Evolutionary conservation across 2,888 invertebrate genomes (phyloP), one percentile per base, ranked within the genome.

Genomic region (Hemistola chrysoprasaria): DNA sequence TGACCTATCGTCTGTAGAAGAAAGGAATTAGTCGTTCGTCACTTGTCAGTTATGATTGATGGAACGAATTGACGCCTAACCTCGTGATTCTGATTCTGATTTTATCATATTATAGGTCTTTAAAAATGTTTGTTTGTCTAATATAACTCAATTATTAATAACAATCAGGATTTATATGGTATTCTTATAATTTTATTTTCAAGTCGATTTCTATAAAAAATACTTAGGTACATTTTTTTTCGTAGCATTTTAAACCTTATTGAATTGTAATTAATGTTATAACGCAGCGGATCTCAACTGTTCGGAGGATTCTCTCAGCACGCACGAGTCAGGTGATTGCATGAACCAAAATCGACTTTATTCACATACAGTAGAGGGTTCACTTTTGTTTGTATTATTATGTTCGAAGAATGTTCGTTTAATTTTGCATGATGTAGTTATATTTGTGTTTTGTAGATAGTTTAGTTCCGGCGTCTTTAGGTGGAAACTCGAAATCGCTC

Each of bases 271-370:
- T 35, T 23, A 50, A 59, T 74, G 56, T 81, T 79, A 56, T 59
- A 71, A 85, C 55, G 78, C 87, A 94, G 94, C 94, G 81, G 94
- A 94, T 88, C 92, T 93, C 84, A 94, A 93, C 91, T 94, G 93
- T 81, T 94, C 94, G 68, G 92, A 93, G 91, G 94, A 94, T 83
- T 94, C 94, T 62, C 91, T 94, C 83, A 93, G 93, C 86, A 93
- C 93, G 59, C 93, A 93, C 87, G 94, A 94, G 90, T 93, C 94
- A 94, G 94, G 94, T 94, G 92, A 87, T 66, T 82, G 86, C 85
- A 87, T 85, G 81, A 62, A 65, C 60, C 66, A 63, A 70, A 60
- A 61, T 53, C 54, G 50, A 44, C 50, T 48, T 48, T 58, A 50
- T 36, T 38, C 34, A 21, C 24, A 16, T n/a, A 8, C 32, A 25